Conservation (phyloP, 2,113 vertebrate genomes). For the Chionodraco myersi region DNA sequence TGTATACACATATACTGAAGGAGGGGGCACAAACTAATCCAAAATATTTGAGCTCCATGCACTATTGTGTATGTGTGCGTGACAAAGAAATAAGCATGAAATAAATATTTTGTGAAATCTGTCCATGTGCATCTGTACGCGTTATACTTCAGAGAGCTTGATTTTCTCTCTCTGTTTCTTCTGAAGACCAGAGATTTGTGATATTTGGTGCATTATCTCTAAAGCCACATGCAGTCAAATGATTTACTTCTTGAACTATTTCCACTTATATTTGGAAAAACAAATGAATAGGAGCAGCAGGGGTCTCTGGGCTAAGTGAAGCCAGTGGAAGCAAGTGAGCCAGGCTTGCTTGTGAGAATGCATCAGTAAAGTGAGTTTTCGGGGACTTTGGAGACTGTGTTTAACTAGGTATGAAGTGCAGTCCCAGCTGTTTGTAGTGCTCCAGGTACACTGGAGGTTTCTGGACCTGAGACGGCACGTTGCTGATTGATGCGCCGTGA, state of each 20-base stretch:
- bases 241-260: constrained; percentile 63
- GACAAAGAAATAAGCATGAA: constrained; percentile 18
- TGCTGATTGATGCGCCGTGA: constrained; percentile 65
- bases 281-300: constrained; percentile 40
- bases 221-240: constrained; percentile 71
- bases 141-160: constrained; percentile 55
- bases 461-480: constrained; percentile 39
- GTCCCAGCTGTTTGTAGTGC: constrained; percentile 45
- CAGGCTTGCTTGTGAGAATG: constrained; percentile 5
- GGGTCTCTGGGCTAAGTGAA: constrained; percentile 29
- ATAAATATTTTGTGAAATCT: constrained; percentile 35
- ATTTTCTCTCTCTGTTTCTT: constrained; percentile 34
- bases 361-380: constrained; percentile 21
- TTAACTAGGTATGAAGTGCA: constrained; percentile 35
- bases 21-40: constrained; percentile 19
- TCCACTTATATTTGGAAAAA: constrained; percentile 57
- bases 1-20: constrained; percentile 7
- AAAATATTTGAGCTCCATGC: constrained; percentile 19
- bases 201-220: constrained; percentile 66
- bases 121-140: constrained; percentile 47
- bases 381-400: constrained; percentile 1
- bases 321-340: constrained; percentile 23
- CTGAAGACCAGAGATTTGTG: constrained; percentile 63
- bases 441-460: constrained; percentile 31
- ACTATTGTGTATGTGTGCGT: background rate